Base-by-base conservation (phyloP, 2,888 invertebrate species). In the Agonopterix arenella region DNA sequence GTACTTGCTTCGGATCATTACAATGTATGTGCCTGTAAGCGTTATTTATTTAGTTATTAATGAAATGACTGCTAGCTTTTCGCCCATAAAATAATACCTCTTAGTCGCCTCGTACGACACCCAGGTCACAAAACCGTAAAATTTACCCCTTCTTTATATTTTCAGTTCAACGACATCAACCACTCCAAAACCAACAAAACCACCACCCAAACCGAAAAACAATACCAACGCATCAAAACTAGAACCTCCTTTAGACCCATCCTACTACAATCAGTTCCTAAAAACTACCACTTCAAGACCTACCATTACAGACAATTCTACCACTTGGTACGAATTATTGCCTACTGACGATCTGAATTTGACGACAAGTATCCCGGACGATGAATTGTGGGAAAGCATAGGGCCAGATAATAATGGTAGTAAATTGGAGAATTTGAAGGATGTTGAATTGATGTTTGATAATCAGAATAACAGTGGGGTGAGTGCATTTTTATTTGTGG, bases 361-460 rank as follows among this genome's bases (percentile, higher is more conserved):
- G 44, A 76, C 63, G 1, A 65, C 80, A 0, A 60, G 60, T 48
- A 51, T 67, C 8, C 77, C 79, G 2, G 84, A 84, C 43, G 88
- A 89, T 8, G 84, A 84, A 11, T 46, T 84, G 0, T 89, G 89
- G 88, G 89, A 88, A 55, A 84, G 69, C 47, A 76, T 88, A 8
- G 78, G 71, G 0, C 70, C 76, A 0, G 70, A 69, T 0, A 62
- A 57, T 0, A 84, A 84, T 58, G 69, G 64, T 0, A 81, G 67
- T 49, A 73, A 71, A 46, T 68, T 75, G 10, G 76, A 70, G 10
- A 83, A 81, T 52, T 59, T 89, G 37, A 79, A 83, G 44, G 90
- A 90, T 52, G 90, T 90, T 0, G 91, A 90, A 51, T 76, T 89
- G 37, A 57, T 91, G 50, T 90, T 90, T 68, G 80, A 79, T 44